A percentile compares a stretch with the other conserved stretches of the same genome.
Evolutionary conservation across 2,888 invertebrate genomes (phyloP).

Genomic region (Leucoma salicis): DNA sequence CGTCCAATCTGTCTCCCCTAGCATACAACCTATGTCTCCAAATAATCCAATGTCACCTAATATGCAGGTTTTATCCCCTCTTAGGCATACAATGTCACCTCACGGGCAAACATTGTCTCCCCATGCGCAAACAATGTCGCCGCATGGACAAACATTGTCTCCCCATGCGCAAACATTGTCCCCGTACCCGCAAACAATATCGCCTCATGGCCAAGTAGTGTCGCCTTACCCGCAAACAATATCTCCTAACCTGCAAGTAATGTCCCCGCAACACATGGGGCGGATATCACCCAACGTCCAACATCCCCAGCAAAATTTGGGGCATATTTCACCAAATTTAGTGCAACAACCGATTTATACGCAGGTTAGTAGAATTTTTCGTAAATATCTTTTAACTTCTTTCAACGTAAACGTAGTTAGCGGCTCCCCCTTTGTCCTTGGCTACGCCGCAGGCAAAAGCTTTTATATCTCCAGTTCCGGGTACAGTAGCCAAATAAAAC

Average conservation of each 20-base stretch:
- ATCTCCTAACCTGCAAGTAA: slow-evolving; percentile 12
- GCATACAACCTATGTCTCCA: slow-evolving; percentile 15
- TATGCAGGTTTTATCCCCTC: slow-evolving; percentile 13
- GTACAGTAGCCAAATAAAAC: too few relatives aligned
- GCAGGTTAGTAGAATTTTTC: slow-evolving; percentile 26
- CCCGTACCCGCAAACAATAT: slow-evolving; percentile 7
- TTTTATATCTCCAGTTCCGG: too few relatives aligned
- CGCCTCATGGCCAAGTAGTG: slow-evolving; percentile 20
- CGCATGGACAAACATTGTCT: slow-evolving; percentile 18
- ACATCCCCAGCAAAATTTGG: slow-evolving; percentile 28
- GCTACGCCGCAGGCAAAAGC: too few relatives aligned
- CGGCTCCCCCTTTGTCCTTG: too few relatives aligned
- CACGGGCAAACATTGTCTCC: slow-evolving; percentile 16
- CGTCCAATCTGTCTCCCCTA: slow-evolving; percentile 9
- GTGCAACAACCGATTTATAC: slow-evolving; percentile 34
- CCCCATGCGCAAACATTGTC: slow-evolving; percentile 13
- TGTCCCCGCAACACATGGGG: slow-evolving; percentile 31
- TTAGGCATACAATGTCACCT: slow-evolving; percentile 9
- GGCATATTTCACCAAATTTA: slow-evolving; percentile 37
- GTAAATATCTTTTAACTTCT: too few relatives aligned
- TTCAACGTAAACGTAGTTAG: too few relatives aligned
- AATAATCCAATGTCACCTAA: slow-evolving; percentile 14
- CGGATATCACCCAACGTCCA: slow-evolving; percentile 29
- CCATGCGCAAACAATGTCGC: slow-evolving; percentile 16
- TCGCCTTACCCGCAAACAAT: slow-evolving; percentile 23